Conservation (phyloP, 2,113 vertebrate species). For the Dipodomys stephensi region DNA sequence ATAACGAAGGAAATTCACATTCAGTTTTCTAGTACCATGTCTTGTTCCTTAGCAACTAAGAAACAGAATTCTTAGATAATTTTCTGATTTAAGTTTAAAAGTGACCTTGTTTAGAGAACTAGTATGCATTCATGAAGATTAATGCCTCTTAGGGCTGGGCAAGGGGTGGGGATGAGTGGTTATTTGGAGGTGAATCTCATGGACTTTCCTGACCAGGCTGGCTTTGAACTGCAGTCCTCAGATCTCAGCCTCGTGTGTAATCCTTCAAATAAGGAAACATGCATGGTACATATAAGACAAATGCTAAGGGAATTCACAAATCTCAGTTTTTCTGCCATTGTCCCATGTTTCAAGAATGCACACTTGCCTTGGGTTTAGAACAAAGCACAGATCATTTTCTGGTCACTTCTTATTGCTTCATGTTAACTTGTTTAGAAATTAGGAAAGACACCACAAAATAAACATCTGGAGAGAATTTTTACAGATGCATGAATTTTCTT, state of each 20-base stretch:
- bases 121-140: background rate
- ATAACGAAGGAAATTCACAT: background rate
- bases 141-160: background rate
- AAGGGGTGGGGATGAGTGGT: too few relatives aligned
- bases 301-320: background rate
- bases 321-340: background rate
- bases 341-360: background rate
- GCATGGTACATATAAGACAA: background rate
- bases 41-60: background rate
- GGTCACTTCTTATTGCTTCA: background rate
- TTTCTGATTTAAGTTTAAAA: slow-evolving; percentile 10
- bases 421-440: background rate
- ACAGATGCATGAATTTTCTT: background rate
- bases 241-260: too few relatives aligned
- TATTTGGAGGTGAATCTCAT: too few relatives aligned
- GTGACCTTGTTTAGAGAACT: background rate
- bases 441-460: background rate
- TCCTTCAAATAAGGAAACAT: background rate
- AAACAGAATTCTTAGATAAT: background rate
- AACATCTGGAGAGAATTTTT: background rate
- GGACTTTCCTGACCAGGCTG: too few relatives aligned
- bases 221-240: too few relatives aligned
- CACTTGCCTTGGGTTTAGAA: background rate
- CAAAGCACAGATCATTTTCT: background rate
- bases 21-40: background rate